Percentiles rank a stretch among this genome's conserved stretches.
These are phyloP conservation scores for Poeciliopsis infans DNA, from an alignment of 2,797 vertebrate genomes.

Conservation along the genomic window DNA sequence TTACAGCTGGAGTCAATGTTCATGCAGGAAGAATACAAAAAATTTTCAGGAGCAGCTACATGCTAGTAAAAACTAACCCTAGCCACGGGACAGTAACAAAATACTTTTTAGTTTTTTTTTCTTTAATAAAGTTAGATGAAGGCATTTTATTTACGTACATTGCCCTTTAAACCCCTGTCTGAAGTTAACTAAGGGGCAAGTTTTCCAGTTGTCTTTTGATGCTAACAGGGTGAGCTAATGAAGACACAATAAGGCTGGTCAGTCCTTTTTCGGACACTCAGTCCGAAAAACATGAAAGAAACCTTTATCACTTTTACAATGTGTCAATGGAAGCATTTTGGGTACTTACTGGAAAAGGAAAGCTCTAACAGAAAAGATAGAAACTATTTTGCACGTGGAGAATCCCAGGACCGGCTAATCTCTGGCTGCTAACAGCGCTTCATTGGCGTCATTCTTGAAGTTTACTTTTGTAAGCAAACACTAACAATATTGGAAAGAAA, in stretches of 20 bases:
- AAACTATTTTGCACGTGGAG: background rate
- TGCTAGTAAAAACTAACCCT: background rate
- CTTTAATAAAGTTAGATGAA: background rate
- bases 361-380: background rate
- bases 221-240: background rate
- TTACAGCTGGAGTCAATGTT: slow-evolving; percentile 19
- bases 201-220: background rate
- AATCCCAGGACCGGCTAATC: background rate
- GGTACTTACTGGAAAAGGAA: background rate
- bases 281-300: background rate
- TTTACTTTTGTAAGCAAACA: background rate
- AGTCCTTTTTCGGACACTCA: background rate
- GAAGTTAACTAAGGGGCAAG: background rate
- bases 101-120: background rate
- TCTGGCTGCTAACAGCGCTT: background rate
- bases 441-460: background rate
- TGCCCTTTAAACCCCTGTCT: background rate
- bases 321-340: background rate
- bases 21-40: slow-evolving; percentile 6
- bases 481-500: background rate
- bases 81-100: no score
- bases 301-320: background rate
- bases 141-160: background rate
- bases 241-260: background rate
- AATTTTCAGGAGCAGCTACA: background rate